A percentile compares a stretch with the other conserved stretches of the same genome.
Evolutionary conservation across 2,888 invertebrate genomes (phyloP).

Genomic region (Ferdinandea cuprea): DNA sequence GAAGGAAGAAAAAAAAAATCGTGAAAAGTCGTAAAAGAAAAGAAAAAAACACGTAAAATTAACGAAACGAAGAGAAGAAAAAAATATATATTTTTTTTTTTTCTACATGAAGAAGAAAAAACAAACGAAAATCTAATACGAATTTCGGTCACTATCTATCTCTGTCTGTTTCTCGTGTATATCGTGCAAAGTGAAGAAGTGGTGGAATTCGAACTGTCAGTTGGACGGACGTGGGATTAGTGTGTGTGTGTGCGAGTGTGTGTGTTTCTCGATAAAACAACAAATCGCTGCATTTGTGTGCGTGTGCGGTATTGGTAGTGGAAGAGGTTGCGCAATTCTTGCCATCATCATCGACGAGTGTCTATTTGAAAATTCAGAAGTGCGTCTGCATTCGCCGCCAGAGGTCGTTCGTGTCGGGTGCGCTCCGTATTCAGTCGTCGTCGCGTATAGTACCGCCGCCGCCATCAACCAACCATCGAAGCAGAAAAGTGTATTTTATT

Average conservation of each 20-base stretch:
- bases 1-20: conserved; percentile 14
- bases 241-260: too few species aligned
- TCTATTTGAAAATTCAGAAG: conserved; percentile 53
- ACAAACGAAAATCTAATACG: conserved; percentile 71
- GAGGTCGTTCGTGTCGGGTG: conserved; percentile 62
- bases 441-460: conserved; percentile 38
- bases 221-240: conserved; percentile 12
- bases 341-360: conserved; percentile 18
- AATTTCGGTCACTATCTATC: conserved; percentile 53
- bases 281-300: not conserved
- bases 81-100: conserved; percentile 1
- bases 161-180: conserved; percentile 42
- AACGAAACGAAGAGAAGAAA: conserved; percentile 13
- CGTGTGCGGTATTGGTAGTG: conserved; percentile 18
- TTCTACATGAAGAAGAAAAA: conserved; percentile 15
- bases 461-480: conserved; percentile 72
- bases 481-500: conserved; percentile 68
- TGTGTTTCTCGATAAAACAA: too few species aligned
- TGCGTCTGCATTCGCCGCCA: conserved; percentile 72
- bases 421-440: conserved; percentile 13
- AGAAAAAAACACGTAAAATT: conserved; percentile 33
- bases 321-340: conserved; percentile 70
- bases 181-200: conserved; percentile 45
- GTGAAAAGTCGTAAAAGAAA: conserved; percentile 38
- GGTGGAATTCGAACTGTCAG: conserved; percentile 65